Evolutionary conservation across 2,797 vertebrate genomes (phyloP), one percentile per base, ranked within the genome.

Genomic region (Borostomias antarcticus): DNA sequence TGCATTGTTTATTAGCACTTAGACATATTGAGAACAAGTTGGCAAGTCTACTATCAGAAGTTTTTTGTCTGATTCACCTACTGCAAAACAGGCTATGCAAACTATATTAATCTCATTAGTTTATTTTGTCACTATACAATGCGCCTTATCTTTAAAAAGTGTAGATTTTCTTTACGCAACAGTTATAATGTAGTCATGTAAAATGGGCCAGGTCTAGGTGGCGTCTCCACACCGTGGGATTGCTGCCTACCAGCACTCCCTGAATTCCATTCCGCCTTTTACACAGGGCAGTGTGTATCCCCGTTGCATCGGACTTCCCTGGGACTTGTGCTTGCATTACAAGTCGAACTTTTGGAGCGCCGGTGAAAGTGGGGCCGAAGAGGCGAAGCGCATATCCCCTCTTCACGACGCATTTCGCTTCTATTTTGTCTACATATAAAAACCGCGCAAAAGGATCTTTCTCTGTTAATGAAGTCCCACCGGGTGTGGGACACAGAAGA

Each of bases 241-340:
- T 79, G 64, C 80, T 56, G 68, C 19, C 17, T 80, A 70, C 83
- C 83, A 80, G 82, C 82, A 68, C 83, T 86, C 77, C 86, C 82
- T 63, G 83, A 81, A 89, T 81, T 89, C 89, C 89, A 88, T 76
- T 90, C 86, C 89, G 82, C 80, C 77, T 91, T 89, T 91, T 89
- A 82, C 84, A 30, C 68, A 19, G 70, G 26, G 17, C 85, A 58
- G 60, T 60, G 37, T 56, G n/a, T 68, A 37, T 77, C 66, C 72
- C 72, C 54, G 32, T 68, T 69, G 70, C 63, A n/a, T 77, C 75
- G 78, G 77, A 85, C 82, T 88, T 78, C 77, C 69, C 80, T 83
- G 80, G 74, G 79, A 82, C 83, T 86, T 77, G 78, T 76, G 69
- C 68, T 62, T 73, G 57, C 75, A 75, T 68, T 66, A 72, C 74